A percentile compares a stretch with the other conserved stretches of the same genome.
These are phyloP conservation scores for Polydrusus tereticollis DNA, from an alignment of 2,888 invertebrate genomes.

Conservation along the genomic window DNA sequence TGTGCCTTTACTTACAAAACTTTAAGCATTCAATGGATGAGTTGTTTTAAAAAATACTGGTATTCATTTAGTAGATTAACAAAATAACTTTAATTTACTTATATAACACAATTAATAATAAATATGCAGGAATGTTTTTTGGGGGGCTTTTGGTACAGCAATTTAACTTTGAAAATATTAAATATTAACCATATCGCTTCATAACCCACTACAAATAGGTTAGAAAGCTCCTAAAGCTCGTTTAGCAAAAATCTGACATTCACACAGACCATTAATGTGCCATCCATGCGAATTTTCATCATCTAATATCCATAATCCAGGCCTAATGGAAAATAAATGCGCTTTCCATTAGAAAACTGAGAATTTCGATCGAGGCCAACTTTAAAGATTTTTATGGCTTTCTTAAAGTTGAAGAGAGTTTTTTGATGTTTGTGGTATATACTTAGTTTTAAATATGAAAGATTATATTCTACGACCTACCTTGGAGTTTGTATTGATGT, in stretches of 20 bases:
- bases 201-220: slow-evolving; percentile 18
- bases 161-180: not conserved
- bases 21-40: too few species aligned
- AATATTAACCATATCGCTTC: not conserved
- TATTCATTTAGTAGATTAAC: too few species aligned
- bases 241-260: not conserved
- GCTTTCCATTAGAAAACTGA: slow-evolving; percentile 5
- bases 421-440: not conserved
- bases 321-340: slow-evolving; percentile 36
- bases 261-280: not conserved
- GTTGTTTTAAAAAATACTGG: too few species aligned
- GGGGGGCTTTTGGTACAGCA: too few species aligned
- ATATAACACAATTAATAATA: too few species aligned
- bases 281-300: slow-evolving; percentile 24
- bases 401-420: not conserved
- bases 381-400: slow-evolving; percentile 25
- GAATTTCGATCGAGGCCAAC: slow-evolving; percentile 30
- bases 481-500: not conserved
- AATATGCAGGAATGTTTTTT: too few species aligned
- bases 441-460: not conserved
- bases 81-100: too few species aligned
- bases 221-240: not conserved
- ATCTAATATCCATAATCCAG: slow-evolving; percentile 29
- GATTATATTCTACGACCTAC: not conserved
- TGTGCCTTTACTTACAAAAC: too few species aligned